A percentile compares a stretch with the other conserved stretches of the same genome.
Conservation (phyloP, 2,113 vertebrate genomes). For the Phoxinus phoxinus region DNA sequence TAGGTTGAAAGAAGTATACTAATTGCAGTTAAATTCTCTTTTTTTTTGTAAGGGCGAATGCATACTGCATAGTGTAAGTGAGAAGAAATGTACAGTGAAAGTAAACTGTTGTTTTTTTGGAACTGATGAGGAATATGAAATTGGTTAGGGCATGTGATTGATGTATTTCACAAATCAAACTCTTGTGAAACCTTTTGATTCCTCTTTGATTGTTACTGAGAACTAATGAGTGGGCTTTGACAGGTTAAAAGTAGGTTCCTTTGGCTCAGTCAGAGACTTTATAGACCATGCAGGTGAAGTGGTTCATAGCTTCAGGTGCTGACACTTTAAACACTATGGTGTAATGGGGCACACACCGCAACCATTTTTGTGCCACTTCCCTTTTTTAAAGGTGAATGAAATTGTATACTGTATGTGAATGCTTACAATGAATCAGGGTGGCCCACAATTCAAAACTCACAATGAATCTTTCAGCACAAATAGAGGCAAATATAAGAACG, state of each 20-base stretch:
- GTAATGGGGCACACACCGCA: slow-evolving; percentile 66
- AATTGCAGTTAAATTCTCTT: not conserved
- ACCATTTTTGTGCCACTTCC: slow-evolving; percentile 61
- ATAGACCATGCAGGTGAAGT: slow-evolving; percentile 48
- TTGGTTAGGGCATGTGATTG: not conserved
- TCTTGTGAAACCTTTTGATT: slow-evolving; percentile 45
- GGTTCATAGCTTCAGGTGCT: slow-evolving; percentile 59
- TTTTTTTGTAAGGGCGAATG: too few species aligned
- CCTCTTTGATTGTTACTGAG: not conserved
- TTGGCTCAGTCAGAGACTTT: not conserved
- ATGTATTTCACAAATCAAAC: not conserved
- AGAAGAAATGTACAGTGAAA: too few species aligned
- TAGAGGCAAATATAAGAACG: slow-evolving; percentile 12
- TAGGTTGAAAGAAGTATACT: not conserved
- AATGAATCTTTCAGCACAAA: slow-evolving; percentile 46
- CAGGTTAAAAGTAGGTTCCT: slow-evolving; percentile 1
- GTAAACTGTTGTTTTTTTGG: too few species aligned
- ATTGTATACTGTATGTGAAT: not conserved
- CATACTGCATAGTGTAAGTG: too few species aligned
- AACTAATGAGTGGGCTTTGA: slow-evolving; percentile 1
- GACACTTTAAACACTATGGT: slow-evolving; percentile 69
- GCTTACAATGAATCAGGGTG: not conserved
- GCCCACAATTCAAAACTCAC: slow-evolving; percentile 7
- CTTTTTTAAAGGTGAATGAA: slow-evolving; percentile 46
- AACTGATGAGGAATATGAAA: not conserved